These are phyloP conservation scores for Drosophila azteca DNA, from an alignment of 1,140 invertebrate species.

Conservation along the genomic window DNA sequence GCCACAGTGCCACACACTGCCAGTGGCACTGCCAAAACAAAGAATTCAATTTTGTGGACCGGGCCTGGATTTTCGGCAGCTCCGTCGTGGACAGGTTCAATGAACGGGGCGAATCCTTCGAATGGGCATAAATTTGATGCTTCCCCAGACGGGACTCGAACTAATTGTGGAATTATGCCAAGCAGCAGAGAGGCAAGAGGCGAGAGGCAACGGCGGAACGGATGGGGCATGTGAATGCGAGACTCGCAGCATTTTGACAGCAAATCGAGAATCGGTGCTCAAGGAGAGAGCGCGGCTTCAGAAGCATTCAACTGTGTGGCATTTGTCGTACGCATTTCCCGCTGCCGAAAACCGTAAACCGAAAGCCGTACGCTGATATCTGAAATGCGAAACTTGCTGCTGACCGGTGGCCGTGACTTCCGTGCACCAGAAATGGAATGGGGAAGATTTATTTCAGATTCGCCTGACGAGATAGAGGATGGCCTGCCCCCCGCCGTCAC, in stretches of 20 bases:
- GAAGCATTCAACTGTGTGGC: conserved; percentile 30
- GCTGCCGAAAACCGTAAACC: no score
- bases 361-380: conserved; percentile 6
- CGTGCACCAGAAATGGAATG: conserved; percentile 67
- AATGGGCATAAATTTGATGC: conserved; percentile 55
- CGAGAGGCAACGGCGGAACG: conserved; percentile 1
- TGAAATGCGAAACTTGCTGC: conserved; percentile 43
- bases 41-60: conserved; percentile 60
- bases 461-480: conserved; percentile 67
- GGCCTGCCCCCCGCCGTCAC: not conserved
- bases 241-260: conserved; percentile 11
- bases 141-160: conserved; percentile 19
- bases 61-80: conserved; percentile 51
- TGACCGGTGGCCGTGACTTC: conserved; percentile 67
- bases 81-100: conserved; percentile 50
- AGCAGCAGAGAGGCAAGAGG: conserved; percentile 1
- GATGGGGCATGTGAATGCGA: not conserved
- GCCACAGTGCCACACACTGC: not conserved
- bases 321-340: conserved; percentile 45
- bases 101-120: conserved; percentile 35
- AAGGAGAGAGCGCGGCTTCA: not conserved
- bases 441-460: conserved; percentile 77
- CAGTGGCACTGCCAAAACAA: conserved; percentile 35
- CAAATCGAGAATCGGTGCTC: not conserved
- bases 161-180: conserved; percentile 74